Evolutionary conservation across 53 echinoderm and acorn worm genomes (phyloP).

Genomic region (Antedon mediterranea): DNA sequence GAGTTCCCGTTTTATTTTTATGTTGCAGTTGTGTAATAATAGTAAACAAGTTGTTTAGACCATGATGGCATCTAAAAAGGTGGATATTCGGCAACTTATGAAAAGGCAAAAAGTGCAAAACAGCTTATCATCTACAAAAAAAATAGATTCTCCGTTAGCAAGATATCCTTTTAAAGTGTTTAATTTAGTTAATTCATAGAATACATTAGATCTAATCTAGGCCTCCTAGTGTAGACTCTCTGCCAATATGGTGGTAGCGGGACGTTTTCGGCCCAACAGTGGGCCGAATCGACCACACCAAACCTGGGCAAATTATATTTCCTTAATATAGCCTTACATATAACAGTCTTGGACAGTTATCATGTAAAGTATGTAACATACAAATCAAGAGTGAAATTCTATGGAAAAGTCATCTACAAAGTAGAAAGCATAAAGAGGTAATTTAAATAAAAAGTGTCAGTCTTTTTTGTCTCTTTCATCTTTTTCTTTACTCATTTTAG

Average conservation of each 20-base stretch:
- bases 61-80: constrained; percentile 55
- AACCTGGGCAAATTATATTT: neutral
- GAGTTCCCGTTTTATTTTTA: too few relatives aligned
- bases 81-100: constrained; percentile 80
- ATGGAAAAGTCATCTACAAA: constrained; percentile 85
- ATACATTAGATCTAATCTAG: too few relatives aligned
- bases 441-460: neutral
- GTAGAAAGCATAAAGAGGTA: constrained; percentile 92
- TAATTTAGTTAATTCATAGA: too few relatives aligned
- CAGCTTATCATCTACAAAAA: constrained; percentile 21
- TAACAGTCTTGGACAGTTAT: constrained; percentile 81
- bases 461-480: neutral
- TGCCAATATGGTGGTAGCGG: too few relatives aligned
- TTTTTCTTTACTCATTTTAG: too few relatives aligned
- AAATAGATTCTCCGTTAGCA: constrained; percentile 79
- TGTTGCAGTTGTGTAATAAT: too few relatives aligned
- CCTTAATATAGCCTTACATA: constrained; percentile 28
- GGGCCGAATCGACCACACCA: too few relatives aligned
- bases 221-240: too few relatives aligned
- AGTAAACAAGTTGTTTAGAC: too few relatives aligned
- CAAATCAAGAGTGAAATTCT: constrained; percentile 88
- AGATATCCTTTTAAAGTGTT: constrained; percentile 97
- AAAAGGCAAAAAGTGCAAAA: constrained; percentile 52
- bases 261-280: too few relatives aligned
- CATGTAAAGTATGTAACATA: constrained; percentile 68